phyloP scores from a whole-genome alignment of 2,888 invertebrate species.

The Pseudococcus viburni region DNA sequence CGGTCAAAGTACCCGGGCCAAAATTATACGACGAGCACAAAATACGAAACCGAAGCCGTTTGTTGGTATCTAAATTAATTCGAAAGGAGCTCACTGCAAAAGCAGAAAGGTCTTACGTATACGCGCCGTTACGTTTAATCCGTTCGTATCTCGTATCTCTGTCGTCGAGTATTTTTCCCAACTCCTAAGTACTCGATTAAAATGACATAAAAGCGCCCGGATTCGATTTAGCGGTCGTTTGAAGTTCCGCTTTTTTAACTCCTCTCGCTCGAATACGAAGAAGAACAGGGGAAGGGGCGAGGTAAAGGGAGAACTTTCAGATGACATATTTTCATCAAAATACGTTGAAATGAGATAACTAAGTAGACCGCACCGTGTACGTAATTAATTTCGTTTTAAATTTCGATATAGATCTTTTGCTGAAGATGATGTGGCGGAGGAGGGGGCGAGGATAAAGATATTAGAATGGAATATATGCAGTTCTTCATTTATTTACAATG shows the following conservation, averaged over 20 bases:
- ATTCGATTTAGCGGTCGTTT: conserved; percentile 25
- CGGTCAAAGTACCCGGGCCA: not conserved
- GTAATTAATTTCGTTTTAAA: conserved; percentile 20
- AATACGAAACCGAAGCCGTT: not conserved
- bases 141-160: not conserved
- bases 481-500: too few relatives aligned
- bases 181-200: conserved; percentile 15
- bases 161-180: not conserved
- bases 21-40: not conserved
- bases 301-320: not conserved
- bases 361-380: not conserved
- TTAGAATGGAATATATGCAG: too few relatives aligned
- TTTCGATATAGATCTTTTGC: not conserved
- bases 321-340: not conserved
- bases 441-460: too few relatives aligned
- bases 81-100: not conserved
- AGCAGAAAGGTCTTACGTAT: not conserved
- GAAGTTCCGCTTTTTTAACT: conserved; percentile 22
- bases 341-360: not conserved
- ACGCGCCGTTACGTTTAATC: not conserved
- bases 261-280: not conserved
- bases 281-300: not conserved
- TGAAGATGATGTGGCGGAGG: too few relatives aligned
- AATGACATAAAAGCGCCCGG: conserved; percentile 16
- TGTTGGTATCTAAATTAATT: not conserved